phyloP scores from a whole-genome alignment of 2,888 invertebrate species.

The Heteropelma amictum region DNA sequence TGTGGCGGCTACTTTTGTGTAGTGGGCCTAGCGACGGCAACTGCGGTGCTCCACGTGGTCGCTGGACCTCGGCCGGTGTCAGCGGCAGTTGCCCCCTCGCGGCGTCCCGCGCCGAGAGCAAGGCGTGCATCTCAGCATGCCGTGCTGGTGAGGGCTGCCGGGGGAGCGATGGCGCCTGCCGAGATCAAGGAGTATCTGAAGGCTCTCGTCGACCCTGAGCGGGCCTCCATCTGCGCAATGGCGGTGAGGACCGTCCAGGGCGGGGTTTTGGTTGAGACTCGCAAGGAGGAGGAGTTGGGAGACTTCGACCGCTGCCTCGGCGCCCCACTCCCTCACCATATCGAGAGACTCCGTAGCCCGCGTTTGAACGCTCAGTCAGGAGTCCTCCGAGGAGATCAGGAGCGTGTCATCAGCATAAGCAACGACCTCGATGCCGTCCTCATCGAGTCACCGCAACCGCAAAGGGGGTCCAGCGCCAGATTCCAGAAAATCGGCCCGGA shows the following conservation, averaged over 20 bases:
- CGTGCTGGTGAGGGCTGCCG: neutral
- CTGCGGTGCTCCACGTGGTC: neutral
- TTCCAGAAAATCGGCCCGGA: neutral
- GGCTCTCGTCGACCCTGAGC: too few relatives aligned
- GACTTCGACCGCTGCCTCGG: neutral
- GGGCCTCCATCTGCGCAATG: too few relatives aligned
- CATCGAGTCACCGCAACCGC: neutral
- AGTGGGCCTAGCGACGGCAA: neutral
- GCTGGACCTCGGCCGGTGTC: neutral
- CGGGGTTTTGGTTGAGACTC: too few relatives aligned
- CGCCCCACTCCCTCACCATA: slow-evolving; percentile 13
- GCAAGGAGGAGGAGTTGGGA: too few relatives aligned
- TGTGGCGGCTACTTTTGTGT: too few relatives aligned
- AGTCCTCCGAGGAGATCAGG: neutral
- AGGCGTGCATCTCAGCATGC: neutral
- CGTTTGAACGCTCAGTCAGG: neutral
- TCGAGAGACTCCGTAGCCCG: neutral
- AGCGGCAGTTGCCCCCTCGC: neutral
- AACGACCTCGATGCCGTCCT: neutral
- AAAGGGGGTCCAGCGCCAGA: slow-evolving; percentile 1
- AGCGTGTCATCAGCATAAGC: neutral
- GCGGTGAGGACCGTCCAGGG: too few relatives aligned
- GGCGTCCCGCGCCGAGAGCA: neutral
- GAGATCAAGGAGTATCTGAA: too few relatives aligned
- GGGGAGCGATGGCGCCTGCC: neutral